Base-by-base conservation (phyloP, 2,797 vertebrate species). In the Adelosebastes latens region DNA sequence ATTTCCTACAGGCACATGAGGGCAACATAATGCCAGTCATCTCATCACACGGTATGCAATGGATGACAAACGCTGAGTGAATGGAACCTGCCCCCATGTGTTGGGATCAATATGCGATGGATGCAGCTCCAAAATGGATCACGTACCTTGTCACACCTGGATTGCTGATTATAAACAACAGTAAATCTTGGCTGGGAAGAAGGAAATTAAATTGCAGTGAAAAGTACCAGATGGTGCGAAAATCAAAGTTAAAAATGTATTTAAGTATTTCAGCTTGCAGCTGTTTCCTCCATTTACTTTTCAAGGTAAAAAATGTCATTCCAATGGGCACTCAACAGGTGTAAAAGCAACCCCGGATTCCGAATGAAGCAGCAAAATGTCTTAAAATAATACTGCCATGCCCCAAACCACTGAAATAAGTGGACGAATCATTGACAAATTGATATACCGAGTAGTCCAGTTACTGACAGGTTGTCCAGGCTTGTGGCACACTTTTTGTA, bases 141-240 rank as follows among this genome's bases (percentile, higher is more conserved):
- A 56, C 5, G 18, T 59, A 34, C 60, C 20, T 64, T 69, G 62
- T 74, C 25, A 55, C 70, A 77, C 49, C 27, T 67, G 59, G 18
- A 25, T 46, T 69, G 42, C 12, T 25, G 55, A 81, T 65, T 46
- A 56, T 52, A 79, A 78, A 70, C 20, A 52, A 61, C 10, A 72
- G 4, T 13, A 29, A 16, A 72, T 63, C 7, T 61, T 56, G 2
- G 11, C 8, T 24, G 8, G 20, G 16, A 29, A 27, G 13, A 27
- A 27, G 14, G 8, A 39, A 36, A 61, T 53, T 8, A 11, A 78
- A 39, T 36, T 31, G 2, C 2, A 34, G 20, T 59, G 32, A 76
- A 65, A 73, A 5, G 49, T 42, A 29, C 18, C 46, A 66, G 46
- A 32, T 68, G 61, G 10, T 25, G 27, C 4, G 9, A 36, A 73